Evolutionary conservation across 2,888 invertebrate species (phyloP).

Genomic region (Scaptomyza tumidula): DNA sequence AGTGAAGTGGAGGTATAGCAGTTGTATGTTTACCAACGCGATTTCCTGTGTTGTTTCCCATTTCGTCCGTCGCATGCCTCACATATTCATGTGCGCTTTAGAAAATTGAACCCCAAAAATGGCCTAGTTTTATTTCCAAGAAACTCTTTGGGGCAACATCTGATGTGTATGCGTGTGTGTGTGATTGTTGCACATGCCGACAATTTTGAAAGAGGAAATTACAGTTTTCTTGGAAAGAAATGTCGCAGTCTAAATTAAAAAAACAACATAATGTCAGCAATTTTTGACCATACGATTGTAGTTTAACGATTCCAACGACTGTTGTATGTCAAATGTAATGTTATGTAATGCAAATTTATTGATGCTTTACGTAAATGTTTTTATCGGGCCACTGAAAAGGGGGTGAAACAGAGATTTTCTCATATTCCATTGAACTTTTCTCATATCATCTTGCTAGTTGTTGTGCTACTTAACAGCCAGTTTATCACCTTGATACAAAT

Average conservation of each 20-base stretch:
- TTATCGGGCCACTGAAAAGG: not conserved
- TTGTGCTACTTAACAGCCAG: not conserved
- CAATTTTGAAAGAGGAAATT: not conserved
- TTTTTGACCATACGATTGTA: not conserved
- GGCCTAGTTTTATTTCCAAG: constrained; percentile 34
- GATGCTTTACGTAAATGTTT: not conserved
- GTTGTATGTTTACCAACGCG: constrained; percentile 8
- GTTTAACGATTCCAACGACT: not conserved
- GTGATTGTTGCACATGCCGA: constrained; percentile 14
- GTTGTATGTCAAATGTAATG: too few species aligned
- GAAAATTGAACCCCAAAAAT: constrained; percentile 48
- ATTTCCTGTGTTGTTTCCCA: constrained; percentile 35
- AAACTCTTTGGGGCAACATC: not conserved
- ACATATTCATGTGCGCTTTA: constrained; percentile 39
- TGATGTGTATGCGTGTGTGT: not conserved
- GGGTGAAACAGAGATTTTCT: too few species aligned
- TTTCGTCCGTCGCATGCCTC: constrained; percentile 27
- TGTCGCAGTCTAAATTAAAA: not conserved
- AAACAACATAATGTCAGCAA: constrained; percentile 1
- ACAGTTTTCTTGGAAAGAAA: not conserved
- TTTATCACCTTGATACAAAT: not conserved
- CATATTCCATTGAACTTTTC: too few species aligned
- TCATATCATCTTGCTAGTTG: not conserved
- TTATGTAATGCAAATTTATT: too few species aligned
- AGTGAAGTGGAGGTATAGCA: not conserved